phyloP scores from a whole-genome alignment of 1,140 invertebrate genomes.

The Mya arenaria region DNA sequence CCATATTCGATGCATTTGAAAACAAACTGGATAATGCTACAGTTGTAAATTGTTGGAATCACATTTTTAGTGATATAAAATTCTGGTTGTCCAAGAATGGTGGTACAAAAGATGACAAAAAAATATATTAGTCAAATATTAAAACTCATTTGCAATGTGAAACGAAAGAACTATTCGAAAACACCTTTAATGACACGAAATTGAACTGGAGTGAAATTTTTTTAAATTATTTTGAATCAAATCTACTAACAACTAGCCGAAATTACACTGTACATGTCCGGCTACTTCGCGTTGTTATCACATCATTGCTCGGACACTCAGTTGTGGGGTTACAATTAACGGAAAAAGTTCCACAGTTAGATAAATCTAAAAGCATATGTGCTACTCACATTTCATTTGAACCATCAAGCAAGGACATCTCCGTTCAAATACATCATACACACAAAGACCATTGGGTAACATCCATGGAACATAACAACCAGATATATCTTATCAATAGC shows the following conservation, averaged over 20 bases:
- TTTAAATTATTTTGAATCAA: conserved; percentile 7
- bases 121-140: conserved; percentile 27
- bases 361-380: too few relatives aligned
- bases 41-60: conserved; percentile 29
- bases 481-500: too few relatives aligned
- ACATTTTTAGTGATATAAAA: conserved; percentile 23
- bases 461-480: too few relatives aligned
- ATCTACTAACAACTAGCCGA: background rate
- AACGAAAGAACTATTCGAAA: background rate
- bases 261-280: background rate
- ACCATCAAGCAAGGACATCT: too few relatives aligned
- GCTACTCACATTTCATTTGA: too few relatives aligned
- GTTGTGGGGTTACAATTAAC: too few relatives aligned
- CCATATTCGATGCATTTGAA: conserved; percentile 20
- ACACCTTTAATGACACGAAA: background rate
- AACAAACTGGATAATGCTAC: background rate
- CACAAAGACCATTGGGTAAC: too few relatives aligned
- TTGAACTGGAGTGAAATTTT: conserved; percentile 10
- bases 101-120: conserved; percentile 13
- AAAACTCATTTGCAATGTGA: conserved; percentile 16
- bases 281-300: too few relatives aligned
- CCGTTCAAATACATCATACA: too few relatives aligned
- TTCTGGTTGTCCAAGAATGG: conserved; percentile 32
- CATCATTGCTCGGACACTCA: too few relatives aligned
- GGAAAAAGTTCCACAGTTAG: too few relatives aligned